These are phyloP conservation scores for Drosophila nasuta DNA, from an alignment of 1,140 invertebrate genomes.

Conservation along the genomic window DNA sequence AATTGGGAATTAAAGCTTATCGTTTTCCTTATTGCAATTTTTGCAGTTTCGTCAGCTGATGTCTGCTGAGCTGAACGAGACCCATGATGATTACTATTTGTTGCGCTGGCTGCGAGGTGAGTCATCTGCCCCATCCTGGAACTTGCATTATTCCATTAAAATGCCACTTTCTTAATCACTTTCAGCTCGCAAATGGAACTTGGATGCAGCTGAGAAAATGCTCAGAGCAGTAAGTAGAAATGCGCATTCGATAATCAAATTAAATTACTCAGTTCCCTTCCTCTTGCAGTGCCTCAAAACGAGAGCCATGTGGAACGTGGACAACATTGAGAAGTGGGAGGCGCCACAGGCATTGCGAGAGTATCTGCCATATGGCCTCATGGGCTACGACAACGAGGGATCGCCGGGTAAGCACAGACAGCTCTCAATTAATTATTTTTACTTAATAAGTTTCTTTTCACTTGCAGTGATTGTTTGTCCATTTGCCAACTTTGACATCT, in stretches of 20 bases:
- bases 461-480: slow-evolving; percentile 89
- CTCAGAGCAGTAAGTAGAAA: slow-evolving; percentile 87
- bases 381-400: slow-evolving; percentile 94
- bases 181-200: slow-evolving; percentile 92
- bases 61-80: slow-evolving; percentile 88
- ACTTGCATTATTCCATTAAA: neutral
- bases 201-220: slow-evolving; percentile 93
- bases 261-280: neutral
- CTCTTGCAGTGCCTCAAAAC: slow-evolving; percentile 84
- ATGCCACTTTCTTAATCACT: neutral
- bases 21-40: slow-evolving; percentile 10
- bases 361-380: slow-evolving; percentile 91
- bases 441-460: too few relatives aligned
- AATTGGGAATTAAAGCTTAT: slow-evolving; percentile 1
- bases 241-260: neutral
- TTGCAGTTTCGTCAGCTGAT: slow-evolving; percentile 90
- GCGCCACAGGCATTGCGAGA: slow-evolving; percentile 89
- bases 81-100: slow-evolving; percentile 92
- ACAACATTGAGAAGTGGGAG: slow-evolving; percentile 89
- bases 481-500: slow-evolving; percentile 90
- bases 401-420: slow-evolving; percentile 88
- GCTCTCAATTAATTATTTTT: neutral
- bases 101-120: slow-evolving; percentile 93
- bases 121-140: slow-evolving; percentile 11
- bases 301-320: slow-evolving; percentile 88